A percentile compares a stretch with the other conserved stretches of the same genome.
phyloP scores from a whole-genome alignment of 2,113 vertebrate genomes.

The Crotalus helleri region DNA sequence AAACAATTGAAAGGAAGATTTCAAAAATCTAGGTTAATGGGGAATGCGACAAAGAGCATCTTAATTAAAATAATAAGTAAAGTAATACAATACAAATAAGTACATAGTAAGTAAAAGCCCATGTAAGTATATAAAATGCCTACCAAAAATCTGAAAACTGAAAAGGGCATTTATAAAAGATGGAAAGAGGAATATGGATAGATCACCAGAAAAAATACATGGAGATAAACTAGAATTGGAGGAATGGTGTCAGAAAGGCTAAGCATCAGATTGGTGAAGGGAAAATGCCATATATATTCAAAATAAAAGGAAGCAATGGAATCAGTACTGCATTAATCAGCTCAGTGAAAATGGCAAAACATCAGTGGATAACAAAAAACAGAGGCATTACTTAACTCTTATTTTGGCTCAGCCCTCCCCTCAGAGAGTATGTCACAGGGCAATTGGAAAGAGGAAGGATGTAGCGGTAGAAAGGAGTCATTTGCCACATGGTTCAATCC shows the following conservation, averaged over 20 bases:
- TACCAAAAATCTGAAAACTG: background rate
- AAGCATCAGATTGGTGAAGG: background rate
- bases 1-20: background rate
- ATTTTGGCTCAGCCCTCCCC: too few species aligned
- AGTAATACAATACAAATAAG: too few species aligned
- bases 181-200: background rate
- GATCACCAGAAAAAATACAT: background rate
- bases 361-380: too few species aligned
- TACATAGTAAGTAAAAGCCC: background rate
- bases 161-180: background rate
- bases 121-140: background rate
- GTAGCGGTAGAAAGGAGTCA: too few species aligned
- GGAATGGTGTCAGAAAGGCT: background rate
- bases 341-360: too few species aligned
- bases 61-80: background rate
- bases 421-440: too few species aligned
- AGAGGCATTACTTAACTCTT: too few species aligned
- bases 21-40: background rate
- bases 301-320: background rate
- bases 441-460: too few species aligned
- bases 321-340: too few species aligned
- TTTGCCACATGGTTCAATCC: too few species aligned
- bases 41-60: background rate
- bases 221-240: background rate
- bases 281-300: background rate